Evolutionary conservation across 2,888 invertebrate genomes (phyloP).

Genomic region (Melanostoma scalare): DNA sequence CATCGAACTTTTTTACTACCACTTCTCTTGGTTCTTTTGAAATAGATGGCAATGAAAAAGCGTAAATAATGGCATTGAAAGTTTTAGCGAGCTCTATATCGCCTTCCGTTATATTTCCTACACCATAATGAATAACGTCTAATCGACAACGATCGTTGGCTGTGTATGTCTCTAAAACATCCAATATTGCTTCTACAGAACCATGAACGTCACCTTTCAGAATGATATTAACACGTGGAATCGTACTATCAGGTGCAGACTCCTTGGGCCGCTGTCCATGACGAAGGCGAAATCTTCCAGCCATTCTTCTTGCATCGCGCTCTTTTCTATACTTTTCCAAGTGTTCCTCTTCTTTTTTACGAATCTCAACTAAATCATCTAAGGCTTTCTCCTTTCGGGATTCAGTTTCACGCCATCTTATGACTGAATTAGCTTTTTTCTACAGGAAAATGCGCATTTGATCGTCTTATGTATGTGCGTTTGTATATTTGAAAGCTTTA

Average conservation of each 20-base stretch:
- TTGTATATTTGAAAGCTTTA: constrained; percentile 75
- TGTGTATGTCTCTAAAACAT: constrained; percentile 93
- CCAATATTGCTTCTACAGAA: constrained; percentile 96
- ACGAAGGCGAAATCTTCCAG: constrained; percentile 85
- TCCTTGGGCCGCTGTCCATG: constrained; percentile 86
- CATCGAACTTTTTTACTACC: constrained; percentile 88
- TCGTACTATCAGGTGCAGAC: constrained; percentile 82
- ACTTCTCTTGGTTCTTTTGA: constrained; percentile 82
- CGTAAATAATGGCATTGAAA: constrained; percentile 92
- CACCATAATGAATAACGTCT: constrained; percentile 93
- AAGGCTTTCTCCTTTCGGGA: constrained; percentile 85
- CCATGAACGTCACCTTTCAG: constrained; percentile 97
- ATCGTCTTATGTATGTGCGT: no score
- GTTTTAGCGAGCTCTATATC: constrained; percentile 92
- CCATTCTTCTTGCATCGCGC: constrained; percentile 84
- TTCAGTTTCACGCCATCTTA: constrained; percentile 86
- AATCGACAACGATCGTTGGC: constrained; percentile 88
- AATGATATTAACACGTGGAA: constrained; percentile 84
- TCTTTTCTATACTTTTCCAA: constrained; percentile 85
- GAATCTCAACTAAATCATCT: constrained; percentile 85
- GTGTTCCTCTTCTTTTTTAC: constrained; percentile 86
- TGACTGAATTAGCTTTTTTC: constrained; percentile 87
- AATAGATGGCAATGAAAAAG: constrained; percentile 90
- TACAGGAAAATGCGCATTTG: constrained; percentile 77
- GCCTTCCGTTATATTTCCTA: constrained; percentile 91